These are phyloP conservation scores for Zygogramma bicolorata DNA, from an alignment of 2,888 invertebrate species.

Conservation along the genomic window DNA sequence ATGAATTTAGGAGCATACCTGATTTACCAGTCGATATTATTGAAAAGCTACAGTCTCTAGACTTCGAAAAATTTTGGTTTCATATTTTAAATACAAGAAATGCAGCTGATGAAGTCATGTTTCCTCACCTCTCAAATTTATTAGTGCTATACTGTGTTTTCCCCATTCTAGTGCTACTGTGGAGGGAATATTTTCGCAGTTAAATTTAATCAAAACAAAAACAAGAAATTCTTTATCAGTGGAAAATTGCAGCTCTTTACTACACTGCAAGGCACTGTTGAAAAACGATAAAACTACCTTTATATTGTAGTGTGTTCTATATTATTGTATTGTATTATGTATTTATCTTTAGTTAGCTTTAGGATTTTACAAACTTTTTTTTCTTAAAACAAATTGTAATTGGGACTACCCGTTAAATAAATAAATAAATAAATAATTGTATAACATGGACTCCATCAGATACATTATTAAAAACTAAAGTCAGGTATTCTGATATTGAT, in stretches of 20 bases:
- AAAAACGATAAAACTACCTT: too few species aligned
- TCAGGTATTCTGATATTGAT: not conserved
- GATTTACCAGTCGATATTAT: not conserved
- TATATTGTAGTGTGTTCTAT: too few species aligned
- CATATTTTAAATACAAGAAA: slow-evolving; percentile 8
- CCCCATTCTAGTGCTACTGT: slow-evolving; percentile 8
- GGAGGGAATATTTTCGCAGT: not conserved
- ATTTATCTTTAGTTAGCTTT: too few species aligned
- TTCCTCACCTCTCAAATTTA: slow-evolving; percentile 12
- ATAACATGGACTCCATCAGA: not conserved
- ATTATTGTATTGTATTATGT: too few species aligned
- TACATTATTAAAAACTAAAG: not conserved
- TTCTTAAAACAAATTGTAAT: too few species aligned
- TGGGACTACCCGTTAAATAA: too few species aligned
- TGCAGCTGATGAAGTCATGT: slow-evolving; percentile 12
- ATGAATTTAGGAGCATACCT: not conserved
- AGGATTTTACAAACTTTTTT: too few species aligned
- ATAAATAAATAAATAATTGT: too few species aligned
- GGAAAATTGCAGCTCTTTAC: not conserved
- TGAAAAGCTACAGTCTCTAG: slow-evolving; percentile 8
- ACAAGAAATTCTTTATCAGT: not conserved
- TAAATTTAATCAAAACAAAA: not conserved
- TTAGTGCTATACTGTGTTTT: slow-evolving; percentile 13
- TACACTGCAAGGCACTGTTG: not conserved
- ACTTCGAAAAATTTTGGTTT: slow-evolving; percentile 7